phyloP scores from a whole-genome alignment of 2,113 vertebrate genomes.

The Sylvia atricapilla region DNA sequence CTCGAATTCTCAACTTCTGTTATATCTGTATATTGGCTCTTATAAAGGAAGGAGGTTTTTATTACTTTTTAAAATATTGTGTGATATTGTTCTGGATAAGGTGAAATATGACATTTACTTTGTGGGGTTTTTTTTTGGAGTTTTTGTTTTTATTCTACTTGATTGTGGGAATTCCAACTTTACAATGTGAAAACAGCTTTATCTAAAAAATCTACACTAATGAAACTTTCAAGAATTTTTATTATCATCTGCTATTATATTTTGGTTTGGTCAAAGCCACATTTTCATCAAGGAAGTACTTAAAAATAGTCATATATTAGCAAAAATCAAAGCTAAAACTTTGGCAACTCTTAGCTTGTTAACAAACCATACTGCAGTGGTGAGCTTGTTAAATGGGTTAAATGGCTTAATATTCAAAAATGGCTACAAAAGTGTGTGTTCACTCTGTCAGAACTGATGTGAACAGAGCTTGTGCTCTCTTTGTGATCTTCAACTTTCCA shows the following conservation, averaged over 20 bases:
- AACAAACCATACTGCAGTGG: not conserved
- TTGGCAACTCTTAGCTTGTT: not conserved
- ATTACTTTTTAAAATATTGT: not conserved
- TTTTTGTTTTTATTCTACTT: not conserved
- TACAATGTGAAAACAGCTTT: not conserved
- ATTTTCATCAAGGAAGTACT: not conserved
- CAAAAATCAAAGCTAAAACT: not conserved
- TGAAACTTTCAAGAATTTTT: not conserved
- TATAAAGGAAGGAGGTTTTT: not conserved
- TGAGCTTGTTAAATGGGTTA: not conserved
- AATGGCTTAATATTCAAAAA: not conserved
- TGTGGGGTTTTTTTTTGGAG: not conserved
- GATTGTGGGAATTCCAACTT: not conserved
- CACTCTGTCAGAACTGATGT: not conserved
- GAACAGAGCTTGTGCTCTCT: not conserved
- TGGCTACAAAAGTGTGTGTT: not conserved
- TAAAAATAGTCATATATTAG: not conserved
- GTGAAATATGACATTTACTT: not conserved
- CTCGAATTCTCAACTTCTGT: not conserved
- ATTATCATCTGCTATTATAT: not conserved
- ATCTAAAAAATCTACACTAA: not conserved
- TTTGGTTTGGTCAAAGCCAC: not conserved
- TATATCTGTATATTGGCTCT: not conserved
- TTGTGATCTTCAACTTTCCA: not conserved
- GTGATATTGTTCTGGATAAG: not conserved